Base-by-base conservation (phyloP, 2,797 vertebrate species). In the Sphaeramia orbicularis region DNA sequence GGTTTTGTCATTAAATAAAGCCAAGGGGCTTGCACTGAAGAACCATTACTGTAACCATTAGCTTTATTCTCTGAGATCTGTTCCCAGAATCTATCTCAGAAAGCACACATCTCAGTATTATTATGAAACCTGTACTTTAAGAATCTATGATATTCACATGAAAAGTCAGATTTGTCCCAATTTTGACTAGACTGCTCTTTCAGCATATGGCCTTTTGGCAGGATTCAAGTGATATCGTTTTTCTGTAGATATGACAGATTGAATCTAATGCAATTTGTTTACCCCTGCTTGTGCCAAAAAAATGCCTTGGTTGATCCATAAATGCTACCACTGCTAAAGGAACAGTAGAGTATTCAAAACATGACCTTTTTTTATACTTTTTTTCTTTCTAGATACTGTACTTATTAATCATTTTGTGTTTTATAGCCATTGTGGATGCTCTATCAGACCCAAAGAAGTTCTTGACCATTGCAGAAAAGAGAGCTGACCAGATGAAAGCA, bases 401-500 rank as follows among this genome's bases (percentile, higher is more conserved):
- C 12, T 53, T 13, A 44, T 4, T 11, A 8, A 38, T 60, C 1
- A 0, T n/a, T 64, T 21, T 50, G 30, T 80, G 45, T 74, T 10
- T 85, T 42, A 65, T 51, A 99, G 98, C 96, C 53, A 98, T 99
- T 24, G 97, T 99, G 82, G 98, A 99, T 70, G 98, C 98, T 81
- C 93, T 99, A 53, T 99, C 98, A 48, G 98, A 99, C 86, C 98
- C 98, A 85, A 99, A 99, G 95, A 99, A 99, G 90, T 99, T 99
- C 91, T 91, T 99, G 72, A 98, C 98, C 41, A 97, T 99, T 79
- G 98, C 96, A n/a, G 98, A 99, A 87, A 99, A 99, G 90, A 94
- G 98, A 90, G 97, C 97, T 10, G 97, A 99, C 90, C 98, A 99
- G 91, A 99, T 99, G 98, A 96, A 97, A 89, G 98, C 98, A 0